These are phyloP conservation scores for Rhagonycha lutea DNA, from an alignment of 2,888 invertebrate species.

Conservation along the genomic window DNA sequence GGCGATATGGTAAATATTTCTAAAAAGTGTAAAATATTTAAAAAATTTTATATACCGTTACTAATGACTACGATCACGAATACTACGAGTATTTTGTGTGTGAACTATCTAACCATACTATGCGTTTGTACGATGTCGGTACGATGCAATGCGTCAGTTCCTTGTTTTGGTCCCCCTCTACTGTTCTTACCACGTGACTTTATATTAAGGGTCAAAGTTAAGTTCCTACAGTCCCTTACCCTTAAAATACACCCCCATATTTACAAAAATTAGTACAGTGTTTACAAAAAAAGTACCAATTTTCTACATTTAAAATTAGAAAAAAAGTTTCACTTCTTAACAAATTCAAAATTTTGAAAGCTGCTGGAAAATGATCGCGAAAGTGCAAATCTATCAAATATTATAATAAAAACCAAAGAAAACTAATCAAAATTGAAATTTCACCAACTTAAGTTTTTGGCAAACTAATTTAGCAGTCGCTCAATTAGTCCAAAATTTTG, in stretches of 20 bases:
- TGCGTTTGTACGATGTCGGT: neutral
- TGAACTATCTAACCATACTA: constrained; percentile 24
- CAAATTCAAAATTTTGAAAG: neutral
- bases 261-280: constrained; percentile 19
- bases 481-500: neutral
- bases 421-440: neutral
- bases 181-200: constrained; percentile 33
- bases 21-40: constrained; percentile 11
- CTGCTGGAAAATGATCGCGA: neutral
- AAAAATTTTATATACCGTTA: constrained; percentile 11
- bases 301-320: neutral
- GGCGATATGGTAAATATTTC: constrained; percentile 1
- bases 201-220: constrained; percentile 23
- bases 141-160: constrained; percentile 37
- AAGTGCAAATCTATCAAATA: neutral
- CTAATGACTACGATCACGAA: constrained; percentile 14
- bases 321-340: neutral
- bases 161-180: constrained; percentile 35
- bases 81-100: constrained; percentile 14
- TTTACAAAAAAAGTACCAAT: neutral
- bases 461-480: neutral
- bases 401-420: neutral
- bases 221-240: constrained; percentile 15
- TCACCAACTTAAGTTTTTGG: neutral
- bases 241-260: constrained; percentile 26